Evolutionary conservation across 2,113 vertebrate species (phyloP).

Genomic region (Silurus meridionalis): DNA sequence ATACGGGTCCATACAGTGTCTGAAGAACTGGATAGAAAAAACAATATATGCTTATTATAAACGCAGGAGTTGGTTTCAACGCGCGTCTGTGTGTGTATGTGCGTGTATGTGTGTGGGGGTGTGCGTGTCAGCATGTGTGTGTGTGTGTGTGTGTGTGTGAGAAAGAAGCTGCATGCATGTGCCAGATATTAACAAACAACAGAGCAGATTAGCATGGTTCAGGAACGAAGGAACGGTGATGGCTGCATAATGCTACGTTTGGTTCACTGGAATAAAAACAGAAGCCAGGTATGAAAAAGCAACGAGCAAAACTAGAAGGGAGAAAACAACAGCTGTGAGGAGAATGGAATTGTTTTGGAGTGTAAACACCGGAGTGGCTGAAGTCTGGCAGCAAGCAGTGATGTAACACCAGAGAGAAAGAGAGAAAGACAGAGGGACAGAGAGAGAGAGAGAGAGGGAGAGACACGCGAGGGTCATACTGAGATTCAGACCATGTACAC

Average conservation of each 20-base stretch:
- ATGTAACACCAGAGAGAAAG: slow-evolving; percentile 52
- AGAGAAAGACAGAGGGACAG: background rate
- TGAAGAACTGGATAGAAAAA: background rate
- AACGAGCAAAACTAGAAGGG: slow-evolving; percentile 24
- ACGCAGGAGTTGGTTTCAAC: background rate
- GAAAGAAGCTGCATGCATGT: slow-evolving; percentile 1
- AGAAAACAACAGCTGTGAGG: slow-evolving; percentile 67
- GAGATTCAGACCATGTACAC: background rate
- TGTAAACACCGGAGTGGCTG: slow-evolving; percentile 51
- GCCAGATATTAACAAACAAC: slow-evolving; percentile 32
- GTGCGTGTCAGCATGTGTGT: slow-evolving; percentile 1
- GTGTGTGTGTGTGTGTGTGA: slow-evolving; percentile 20
- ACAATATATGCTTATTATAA: background rate
- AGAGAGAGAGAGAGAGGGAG: background rate
- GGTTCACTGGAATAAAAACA: slow-evolving; percentile 17
- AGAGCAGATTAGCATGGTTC: slow-evolving; percentile 22
- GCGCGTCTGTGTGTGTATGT: background rate
- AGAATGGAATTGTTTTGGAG: slow-evolving; percentile 59
- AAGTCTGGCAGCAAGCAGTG: slow-evolving; percentile 57
- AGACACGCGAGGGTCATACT: background rate
- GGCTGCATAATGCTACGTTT: slow-evolving; percentile 16
- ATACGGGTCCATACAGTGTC: too few species aligned
- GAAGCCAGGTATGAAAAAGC: slow-evolving; percentile 32
- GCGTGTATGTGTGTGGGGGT: slow-evolving; percentile 1
- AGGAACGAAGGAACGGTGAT: background rate